Conservation (phyloP, 2,797 vertebrate species). For the Cryptoprocta ferox region DNA sequence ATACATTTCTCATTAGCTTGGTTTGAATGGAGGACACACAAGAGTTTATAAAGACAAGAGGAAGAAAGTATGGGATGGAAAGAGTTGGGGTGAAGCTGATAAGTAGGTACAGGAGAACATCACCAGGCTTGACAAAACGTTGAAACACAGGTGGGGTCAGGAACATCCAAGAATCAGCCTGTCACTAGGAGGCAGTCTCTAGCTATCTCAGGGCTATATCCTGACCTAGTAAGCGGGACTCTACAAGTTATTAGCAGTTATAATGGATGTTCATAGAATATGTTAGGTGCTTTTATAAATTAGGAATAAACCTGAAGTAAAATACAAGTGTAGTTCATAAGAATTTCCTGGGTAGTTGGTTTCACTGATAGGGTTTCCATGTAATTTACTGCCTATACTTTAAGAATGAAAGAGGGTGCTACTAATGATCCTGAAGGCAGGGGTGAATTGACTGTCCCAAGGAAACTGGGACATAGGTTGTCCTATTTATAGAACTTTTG, state of each 20-base stretch:
- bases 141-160: neutral
- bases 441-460: neutral
- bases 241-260: neutral
- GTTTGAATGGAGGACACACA: constrained; percentile 8
- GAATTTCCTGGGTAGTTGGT: neutral
- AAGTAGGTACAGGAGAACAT: neutral
- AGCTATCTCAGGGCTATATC: neutral
- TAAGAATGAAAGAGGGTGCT: neutral
- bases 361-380: neutral
- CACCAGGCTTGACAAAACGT: neutral
- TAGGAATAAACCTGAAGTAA: constrained; percentile 13
- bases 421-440: neutral
- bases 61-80: neutral
- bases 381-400: neutral
- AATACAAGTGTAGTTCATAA: constrained; percentile 9
- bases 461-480: neutral
- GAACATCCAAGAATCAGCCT: constrained; percentile 6
- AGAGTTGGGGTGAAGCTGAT: neutral
- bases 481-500: neutral
- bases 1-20: constrained; percentile 12
- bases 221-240: neutral
- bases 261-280: neutral
- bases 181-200: constrained; percentile 64
- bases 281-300: neutral
- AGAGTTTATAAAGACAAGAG: neutral